phyloP scores from a whole-genome alignment of 2,797 vertebrate genomes.

The Vultur gryphus region DNA sequence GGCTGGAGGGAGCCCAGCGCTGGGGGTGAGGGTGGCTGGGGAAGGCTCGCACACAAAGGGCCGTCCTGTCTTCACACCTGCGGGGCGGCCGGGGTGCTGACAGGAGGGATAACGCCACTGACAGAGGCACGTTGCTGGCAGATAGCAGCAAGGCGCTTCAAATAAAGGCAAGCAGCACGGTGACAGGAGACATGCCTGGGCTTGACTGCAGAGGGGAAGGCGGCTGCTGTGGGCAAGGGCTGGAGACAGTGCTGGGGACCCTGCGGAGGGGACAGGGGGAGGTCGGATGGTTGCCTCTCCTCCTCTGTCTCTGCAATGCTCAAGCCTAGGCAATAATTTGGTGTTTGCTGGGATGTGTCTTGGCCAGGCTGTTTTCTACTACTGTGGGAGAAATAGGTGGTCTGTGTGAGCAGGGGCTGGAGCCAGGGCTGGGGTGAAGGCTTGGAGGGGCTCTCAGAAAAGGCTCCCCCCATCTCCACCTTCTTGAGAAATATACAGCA shows the following conservation, averaged over 20 bases:
- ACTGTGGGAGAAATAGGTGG: neutral
- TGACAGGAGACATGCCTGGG: constrained; percentile 63
- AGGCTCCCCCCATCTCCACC: neutral
- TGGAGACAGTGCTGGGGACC: neutral
- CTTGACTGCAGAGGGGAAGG: neutral
- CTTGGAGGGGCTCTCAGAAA: neutral
- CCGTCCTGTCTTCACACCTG: constrained; percentile 77
- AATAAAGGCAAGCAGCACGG: constrained; percentile 45
- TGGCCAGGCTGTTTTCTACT: neutral
- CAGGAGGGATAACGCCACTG: constrained; percentile 33
- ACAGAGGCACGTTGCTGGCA: constrained; percentile 62
- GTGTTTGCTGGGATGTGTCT: neutral
- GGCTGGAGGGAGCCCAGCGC: constrained; percentile 58
- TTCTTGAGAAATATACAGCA: neutral
- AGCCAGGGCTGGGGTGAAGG: neutral
- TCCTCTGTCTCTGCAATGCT: neutral
- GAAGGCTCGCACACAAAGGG: constrained; percentile 67
- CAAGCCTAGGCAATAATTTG: neutral
- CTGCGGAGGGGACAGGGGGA: neutral
- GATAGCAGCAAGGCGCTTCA: constrained; percentile 63
- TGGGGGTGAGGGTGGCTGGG: neutral
- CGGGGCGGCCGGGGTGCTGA: neutral
- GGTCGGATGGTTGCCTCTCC: neutral
- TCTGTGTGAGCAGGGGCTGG: neutral
- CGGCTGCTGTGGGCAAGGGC: neutral